A percentile compares a stretch with the other conserved stretches of the same genome.
These are phyloP conservation scores for Scomber japonicus DNA, from an alignment of 2,113 vertebrate species.

Conservation along the genomic window DNA sequence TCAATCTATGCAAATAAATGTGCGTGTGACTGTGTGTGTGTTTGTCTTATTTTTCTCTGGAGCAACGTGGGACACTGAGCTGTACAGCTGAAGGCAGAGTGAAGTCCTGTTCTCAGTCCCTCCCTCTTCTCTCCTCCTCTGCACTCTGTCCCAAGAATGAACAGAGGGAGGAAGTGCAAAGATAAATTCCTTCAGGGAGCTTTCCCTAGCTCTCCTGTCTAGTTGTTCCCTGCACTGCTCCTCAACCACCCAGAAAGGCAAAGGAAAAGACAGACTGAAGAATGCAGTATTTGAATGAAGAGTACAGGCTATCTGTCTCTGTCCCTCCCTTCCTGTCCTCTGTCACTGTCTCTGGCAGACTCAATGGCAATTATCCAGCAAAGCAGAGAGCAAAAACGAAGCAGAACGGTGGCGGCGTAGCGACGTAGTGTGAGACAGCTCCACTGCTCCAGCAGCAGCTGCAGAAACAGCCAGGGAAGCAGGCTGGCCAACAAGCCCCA, in stretches of 20 bases:
- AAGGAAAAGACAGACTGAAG: slow-evolving; percentile 48
- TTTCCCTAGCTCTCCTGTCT: slow-evolving; percentile 25
- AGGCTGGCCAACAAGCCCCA: slow-evolving; percentile 59
- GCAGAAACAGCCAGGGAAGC: slow-evolving; percentile 54
- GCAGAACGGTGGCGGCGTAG: slow-evolving; percentile 47
- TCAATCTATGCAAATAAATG: slow-evolving; percentile 6
- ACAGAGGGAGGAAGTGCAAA: slow-evolving; percentile 47
- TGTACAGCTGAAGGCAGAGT: slow-evolving; percentile 53
- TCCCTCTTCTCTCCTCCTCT: slow-evolving; percentile 72
- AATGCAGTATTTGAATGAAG: slow-evolving; percentile 59
- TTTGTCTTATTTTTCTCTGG: slow-evolving; percentile 53
- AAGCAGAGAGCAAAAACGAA: slow-evolving; percentile 42
- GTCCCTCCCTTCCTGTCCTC: slow-evolving; percentile 20
- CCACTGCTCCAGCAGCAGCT: slow-evolving; percentile 53
- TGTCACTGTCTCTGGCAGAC: slow-evolving; percentile 37
- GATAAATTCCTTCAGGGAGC: slow-evolving; percentile 62
- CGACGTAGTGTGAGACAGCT: slow-evolving; percentile 50
- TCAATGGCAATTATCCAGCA: slow-evolving; percentile 54
- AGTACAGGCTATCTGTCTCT: not conserved
- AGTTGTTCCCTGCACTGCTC: slow-evolving; percentile 30
- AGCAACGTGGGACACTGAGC: slow-evolving; percentile 68
- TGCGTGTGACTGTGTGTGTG: slow-evolving; percentile 39
- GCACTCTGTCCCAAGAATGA: slow-evolving; percentile 77
- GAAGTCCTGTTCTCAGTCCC: slow-evolving; percentile 68
- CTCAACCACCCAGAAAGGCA: slow-evolving; percentile 27